Evolutionary conservation across 2,797 vertebrate species (phyloP), one percentile per base, ranked within the genome.

Genomic region (Ispidina picta): DNA sequence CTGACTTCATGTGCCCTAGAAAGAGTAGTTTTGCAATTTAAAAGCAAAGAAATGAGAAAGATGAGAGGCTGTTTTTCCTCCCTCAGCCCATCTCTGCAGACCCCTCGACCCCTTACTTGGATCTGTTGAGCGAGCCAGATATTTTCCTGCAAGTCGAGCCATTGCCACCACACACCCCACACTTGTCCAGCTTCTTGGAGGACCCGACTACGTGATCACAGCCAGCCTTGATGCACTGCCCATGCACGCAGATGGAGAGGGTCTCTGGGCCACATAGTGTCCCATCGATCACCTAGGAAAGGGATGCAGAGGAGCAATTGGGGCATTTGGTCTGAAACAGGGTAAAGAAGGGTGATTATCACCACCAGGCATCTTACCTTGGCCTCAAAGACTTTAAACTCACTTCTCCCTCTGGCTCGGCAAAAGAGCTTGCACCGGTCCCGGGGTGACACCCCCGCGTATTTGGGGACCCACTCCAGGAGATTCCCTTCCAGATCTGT

Each of bases 401-500:
- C 99, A 3, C 98, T 99, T 96, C 98, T 98, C 31, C 98, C 98
- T 58, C 97, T 98, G 83, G 98, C 98, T 85, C 98, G 96, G 97
- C 99, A 99, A 95, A 99, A 98, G 78, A 99, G 98, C 80, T 99
- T 99, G 95, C 99, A 99, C 8, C 99, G 97, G 95, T 99, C 99
- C 54, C 98, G 97, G 20, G 98, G 98, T 8, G 99, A 99, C 59
- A 99, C 98, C 1, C 99, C 99, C 0, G 99, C 96, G 0, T 99
- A 99, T 91, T 99, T 99, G 25, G 99, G 99, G 72, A 99, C 98
- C 99, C 99, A 99, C 92, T 98, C 98, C 74, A 98, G 98, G 54
- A 92, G 88, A 33, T 98, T 98, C 23, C 99, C 98, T 3, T 97
- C 97, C 87, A 96, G 49, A 63, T 99, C 98, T 2, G 98, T 97